Evolutionary conservation across 2,888 invertebrate species (phyloP).

Genomic region (Hemicrepidius hirtus): DNA sequence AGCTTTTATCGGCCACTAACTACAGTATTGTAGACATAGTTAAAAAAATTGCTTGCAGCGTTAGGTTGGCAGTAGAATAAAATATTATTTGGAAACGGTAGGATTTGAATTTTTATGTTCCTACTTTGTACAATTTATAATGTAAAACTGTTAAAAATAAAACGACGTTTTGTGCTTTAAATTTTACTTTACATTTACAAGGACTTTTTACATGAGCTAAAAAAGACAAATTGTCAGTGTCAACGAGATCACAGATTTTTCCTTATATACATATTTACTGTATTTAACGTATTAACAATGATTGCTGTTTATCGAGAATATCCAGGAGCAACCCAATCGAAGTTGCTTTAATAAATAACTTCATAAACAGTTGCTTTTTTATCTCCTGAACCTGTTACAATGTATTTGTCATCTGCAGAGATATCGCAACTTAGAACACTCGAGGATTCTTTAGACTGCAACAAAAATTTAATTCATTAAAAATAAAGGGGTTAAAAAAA

Average conservation of each 20-base stretch:
- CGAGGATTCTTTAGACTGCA: conserved; percentile 95
- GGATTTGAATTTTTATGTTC: background rate
- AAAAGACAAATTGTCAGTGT: conserved; percentile 53
- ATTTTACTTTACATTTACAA: conserved; percentile 47
- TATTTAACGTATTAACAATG: conserved; percentile 44
- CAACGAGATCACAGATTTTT: conserved; percentile 53
- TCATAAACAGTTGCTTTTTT: conserved; percentile 98
- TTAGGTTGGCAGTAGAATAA: too few species aligned
- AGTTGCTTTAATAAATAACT: conserved; percentile 84
- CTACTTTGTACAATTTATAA: conserved; percentile 17
- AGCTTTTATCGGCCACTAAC: too few species aligned
- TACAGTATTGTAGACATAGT: too few species aligned
- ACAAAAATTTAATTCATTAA: conserved; percentile 59
- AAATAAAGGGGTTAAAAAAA: background rate
- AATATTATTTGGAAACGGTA: background rate
- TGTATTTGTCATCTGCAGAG: conserved; percentile 97
- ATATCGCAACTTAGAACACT: conserved; percentile 99
- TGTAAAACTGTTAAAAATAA: conserved; percentile 24
- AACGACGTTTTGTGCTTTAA: conserved; percentile 26
- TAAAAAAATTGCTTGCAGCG: too few species aligned
- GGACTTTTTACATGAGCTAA: conserved; percentile 47
- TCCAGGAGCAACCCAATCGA: conserved; percentile 24
- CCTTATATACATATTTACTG: conserved; percentile 50
- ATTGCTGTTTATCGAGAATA: conserved; percentile 38
- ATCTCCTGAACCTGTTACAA: conserved; percentile 98